Base-by-base conservation (phyloP, 2,113 vertebrate genomes). In the Proterorhinus semilunaris region DNA sequence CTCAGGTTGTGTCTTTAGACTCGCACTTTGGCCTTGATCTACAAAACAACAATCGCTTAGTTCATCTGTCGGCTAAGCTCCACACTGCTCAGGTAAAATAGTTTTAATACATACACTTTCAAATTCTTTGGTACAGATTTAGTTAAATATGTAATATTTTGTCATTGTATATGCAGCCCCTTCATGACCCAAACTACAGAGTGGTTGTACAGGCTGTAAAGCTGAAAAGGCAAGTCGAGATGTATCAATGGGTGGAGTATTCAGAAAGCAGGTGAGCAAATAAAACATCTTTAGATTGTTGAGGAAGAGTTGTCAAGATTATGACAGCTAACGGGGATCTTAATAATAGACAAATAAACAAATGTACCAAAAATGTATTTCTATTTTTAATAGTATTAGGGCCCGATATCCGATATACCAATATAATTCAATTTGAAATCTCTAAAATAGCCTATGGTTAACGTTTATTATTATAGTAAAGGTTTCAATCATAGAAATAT, bases 191-290 rank as follows among this genome's bases (percentile, higher is more conserved):
- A 21, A 96, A 98, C 92, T 99, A 99, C 55, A 93, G 90, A 10
- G 91, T 99, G 68, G 86, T 83, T 51, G 91, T 99, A 65, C 93
- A 93, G 3, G 95, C 96, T 0, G 98, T 95, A 91, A 98, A 98
- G 74, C 88, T 99, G 62, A 94, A 93, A 71, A 94, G 98, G 57
- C 88, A 94, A 0, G 98, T 98, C 85, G 97, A 99, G 89, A 99
- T 99, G 98, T 99, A 96, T 80, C 98, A 99, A 72, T 99, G 98
- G 98, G 95, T 99, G 64, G 98, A 99, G 68, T 89, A 93, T 15
- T 92, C 87, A 53, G 96, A 98, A 16, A 96, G 95, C 81, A 95
- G 72, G 98, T 98, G 72, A 93, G 11, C 43, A 46, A 51, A 12
- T 58, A 58, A 58, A 58, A 21, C 21, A 21, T 21, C 21, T 21